Evolutionary conservation across 2,888 invertebrate species (phyloP).

Genomic region (Amphipyra berbera): DNA sequence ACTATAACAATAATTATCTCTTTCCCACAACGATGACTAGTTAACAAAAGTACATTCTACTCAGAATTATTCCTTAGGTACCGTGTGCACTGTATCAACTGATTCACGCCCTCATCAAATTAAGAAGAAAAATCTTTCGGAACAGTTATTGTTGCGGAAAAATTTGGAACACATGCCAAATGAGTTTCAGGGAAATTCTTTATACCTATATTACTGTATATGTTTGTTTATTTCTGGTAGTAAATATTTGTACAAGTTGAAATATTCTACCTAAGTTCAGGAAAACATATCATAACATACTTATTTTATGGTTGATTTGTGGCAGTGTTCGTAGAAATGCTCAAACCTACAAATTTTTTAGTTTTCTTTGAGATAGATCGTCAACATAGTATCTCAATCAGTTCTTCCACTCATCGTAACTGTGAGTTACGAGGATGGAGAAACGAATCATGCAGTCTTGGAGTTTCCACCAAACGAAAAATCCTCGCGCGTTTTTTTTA

Average conservation of each 20-base stretch:
- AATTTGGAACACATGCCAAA: constrained; percentile 37
- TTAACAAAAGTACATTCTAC: constrained; percentile 2
- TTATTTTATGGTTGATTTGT: constrained; percentile 8
- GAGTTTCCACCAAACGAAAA: no score
- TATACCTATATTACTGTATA: neutral
- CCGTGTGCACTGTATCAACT: constrained; percentile 17
- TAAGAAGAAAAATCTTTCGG: constrained; percentile 22
- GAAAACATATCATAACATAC: no score
- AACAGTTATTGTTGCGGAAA: constrained; percentile 28
- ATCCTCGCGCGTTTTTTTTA: no score
- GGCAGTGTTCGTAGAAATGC: neutral
- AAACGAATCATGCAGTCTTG: no score
- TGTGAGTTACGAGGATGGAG: no score
- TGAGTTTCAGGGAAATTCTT: constrained; percentile 24
- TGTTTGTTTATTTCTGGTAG: constrained; percentile 20
- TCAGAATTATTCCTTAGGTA: constrained; percentile 3
- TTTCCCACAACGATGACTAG: constrained; percentile 28
- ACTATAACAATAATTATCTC: constrained; percentile 10
- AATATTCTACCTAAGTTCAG: neutral
- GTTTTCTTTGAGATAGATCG: no score
- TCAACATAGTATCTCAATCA: no score
- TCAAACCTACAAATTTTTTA: no score
- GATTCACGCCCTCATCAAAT: constrained; percentile 23
- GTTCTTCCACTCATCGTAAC: no score
- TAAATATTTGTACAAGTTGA: constrained; percentile 17